These are phyloP conservation scores for Hylomyscus alleni DNA, from an alignment of 2,797 vertebrate genomes.

Conservation along the genomic window DNA sequence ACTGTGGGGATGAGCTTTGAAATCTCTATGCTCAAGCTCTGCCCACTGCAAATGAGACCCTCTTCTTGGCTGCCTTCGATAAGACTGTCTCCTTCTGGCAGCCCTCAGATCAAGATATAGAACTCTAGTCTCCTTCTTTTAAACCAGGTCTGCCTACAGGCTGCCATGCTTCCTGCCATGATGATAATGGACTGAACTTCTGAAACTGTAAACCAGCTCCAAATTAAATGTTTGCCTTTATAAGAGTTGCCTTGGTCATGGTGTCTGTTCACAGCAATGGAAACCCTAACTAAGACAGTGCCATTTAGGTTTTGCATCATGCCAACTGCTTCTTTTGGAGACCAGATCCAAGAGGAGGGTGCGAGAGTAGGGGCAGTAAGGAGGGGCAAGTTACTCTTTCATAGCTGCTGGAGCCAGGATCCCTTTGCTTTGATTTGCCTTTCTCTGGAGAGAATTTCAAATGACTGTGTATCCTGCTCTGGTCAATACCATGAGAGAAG, in stretches of 20 bases:
- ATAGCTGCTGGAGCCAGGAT: neutral
- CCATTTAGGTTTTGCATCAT: neutral
- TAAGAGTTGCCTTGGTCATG: neutral
- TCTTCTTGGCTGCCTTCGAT: neutral
- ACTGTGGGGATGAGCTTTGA: neutral
- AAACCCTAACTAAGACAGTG: neutral
- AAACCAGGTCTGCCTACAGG: neutral
- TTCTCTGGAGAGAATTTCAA: neutral
- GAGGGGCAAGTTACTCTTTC: neutral
- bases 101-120: neutral
- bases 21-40: neutral
- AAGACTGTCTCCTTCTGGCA: neutral
- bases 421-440: neutral
- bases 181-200: neutral
- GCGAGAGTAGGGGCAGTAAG: neutral
- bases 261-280: neutral
- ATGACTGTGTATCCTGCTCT: neutral
- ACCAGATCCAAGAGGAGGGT: neutral
- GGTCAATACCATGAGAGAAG: neutral
- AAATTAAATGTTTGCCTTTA: neutral
- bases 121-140: neutral
- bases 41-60: neutral
- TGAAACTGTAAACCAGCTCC: neutral
- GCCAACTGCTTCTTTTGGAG: neutral
- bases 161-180: neutral